Conservation (phyloP, 35 echinoderm and acorn worm species). For the Lytechinus variegatus region DNA sequence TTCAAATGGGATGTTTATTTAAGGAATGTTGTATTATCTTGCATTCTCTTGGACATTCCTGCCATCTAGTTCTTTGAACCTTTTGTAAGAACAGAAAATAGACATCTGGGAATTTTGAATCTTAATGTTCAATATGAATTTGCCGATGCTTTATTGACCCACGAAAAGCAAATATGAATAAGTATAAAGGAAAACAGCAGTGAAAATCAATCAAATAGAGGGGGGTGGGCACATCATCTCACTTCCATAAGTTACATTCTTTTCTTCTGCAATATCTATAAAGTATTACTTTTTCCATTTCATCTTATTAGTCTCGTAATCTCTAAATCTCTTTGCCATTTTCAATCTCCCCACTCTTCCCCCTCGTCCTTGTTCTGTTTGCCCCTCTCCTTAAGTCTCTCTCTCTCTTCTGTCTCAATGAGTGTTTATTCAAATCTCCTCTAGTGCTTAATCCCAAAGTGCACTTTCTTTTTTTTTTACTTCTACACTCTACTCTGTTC, state of each 20-base stretch:
- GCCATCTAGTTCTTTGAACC: background rate
- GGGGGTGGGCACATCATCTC: background rate
- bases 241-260: background rate
- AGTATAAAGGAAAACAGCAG: background rate
- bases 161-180: background rate
- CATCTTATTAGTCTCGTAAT: background rate
- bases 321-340: background rate
- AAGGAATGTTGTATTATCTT: background rate
- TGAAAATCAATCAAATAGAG: background rate
- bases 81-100: background rate
- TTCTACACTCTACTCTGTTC: background rate
- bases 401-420: background rate
- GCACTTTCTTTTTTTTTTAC: background rate
- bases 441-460: background rate
- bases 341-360: background rate
- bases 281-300: background rate
- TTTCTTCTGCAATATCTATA: background rate
- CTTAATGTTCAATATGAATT: background rate
- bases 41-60: background rate
- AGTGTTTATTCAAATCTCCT: conserved; percentile 19
- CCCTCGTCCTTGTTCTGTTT: background rate
- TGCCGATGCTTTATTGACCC: background rate
- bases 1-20: background rate
- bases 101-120: background rate
- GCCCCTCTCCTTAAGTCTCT: background rate